These are phyloP conservation scores for Tipula vernalis DNA, from an alignment of 2,888 invertebrate genomes.

Conservation along the genomic window DNA sequence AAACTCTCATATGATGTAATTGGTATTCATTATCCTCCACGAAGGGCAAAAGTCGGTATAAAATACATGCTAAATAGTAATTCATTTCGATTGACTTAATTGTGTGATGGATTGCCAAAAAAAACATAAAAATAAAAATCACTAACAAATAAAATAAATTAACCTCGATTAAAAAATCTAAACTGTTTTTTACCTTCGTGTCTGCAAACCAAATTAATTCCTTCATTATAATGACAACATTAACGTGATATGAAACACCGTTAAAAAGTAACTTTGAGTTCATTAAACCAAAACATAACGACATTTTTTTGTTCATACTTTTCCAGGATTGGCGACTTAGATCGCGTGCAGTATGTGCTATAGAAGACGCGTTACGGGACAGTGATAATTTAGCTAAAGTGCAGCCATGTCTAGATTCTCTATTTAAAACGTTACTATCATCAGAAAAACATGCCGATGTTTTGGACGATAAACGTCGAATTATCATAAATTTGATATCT, in stretches of 20 bases:
- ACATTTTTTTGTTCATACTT: neutral
- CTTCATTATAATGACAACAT: too few relatives aligned
- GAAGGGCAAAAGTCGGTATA: neutral
- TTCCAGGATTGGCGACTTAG: conserved; percentile 34
- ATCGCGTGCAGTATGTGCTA: conserved; percentile 27
- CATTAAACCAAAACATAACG: neutral
- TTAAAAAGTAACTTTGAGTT: neutral
- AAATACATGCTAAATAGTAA: neutral
- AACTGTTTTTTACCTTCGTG: neutral
- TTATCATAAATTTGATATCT: conserved; percentile 32
- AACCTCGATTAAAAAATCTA: neutral
- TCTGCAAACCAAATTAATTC: neutral
- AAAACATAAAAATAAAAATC: neutral
- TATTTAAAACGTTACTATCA: conserved; percentile 49
- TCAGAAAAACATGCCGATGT: conserved; percentile 44
- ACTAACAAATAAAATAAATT: neutral
- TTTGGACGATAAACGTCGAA: conserved; percentile 30
- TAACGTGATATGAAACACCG: too few relatives aligned
- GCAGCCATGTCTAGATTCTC: conserved; percentile 47
- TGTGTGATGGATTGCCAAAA: neutral
- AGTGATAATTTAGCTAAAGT: conserved; percentile 40
- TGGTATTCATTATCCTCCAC: neutral
- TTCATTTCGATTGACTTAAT: neutral
- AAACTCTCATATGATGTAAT: neutral
- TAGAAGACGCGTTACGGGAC: conserved; percentile 37